Evolutionary conservation across 2,888 invertebrate species (phyloP), one percentile per base, ranked within the genome.

Genomic region (Euclidia mi): DNA sequence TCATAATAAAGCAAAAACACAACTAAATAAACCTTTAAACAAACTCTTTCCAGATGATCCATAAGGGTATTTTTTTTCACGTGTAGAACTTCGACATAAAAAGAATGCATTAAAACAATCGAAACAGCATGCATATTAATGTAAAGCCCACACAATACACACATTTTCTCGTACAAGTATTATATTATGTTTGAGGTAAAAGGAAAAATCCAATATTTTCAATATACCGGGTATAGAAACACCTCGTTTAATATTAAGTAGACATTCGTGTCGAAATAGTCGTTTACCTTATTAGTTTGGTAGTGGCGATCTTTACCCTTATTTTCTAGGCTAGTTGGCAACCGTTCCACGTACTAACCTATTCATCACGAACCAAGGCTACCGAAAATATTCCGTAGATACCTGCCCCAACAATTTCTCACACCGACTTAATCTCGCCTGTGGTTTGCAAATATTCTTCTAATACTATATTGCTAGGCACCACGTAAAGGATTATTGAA

Each of bases 291-390:
- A 46, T 45, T 49, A 49, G 43, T 28, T 34, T 18, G 41, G 53
- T 46, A 38, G 43, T 34, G 20, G 46, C 20, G 43, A 50, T 46
- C 38, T 50, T 44, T 49, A 45, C 56, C 40, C 18, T 25, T 49
- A 45, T 56, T 56, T 56, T 56, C 38, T 48, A 40, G 38, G 43
- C 12, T 56, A 45, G 28, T 82, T 79, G 71, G 76, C 65, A 79
- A 70, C 68, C 83, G 58, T 63, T 65, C 76, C 84, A 83, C 87
- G 82, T 87, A 59, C 64, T 68, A 63, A 61, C 78, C 84, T 83
- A 87, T 88, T 88, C 84, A 87, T 89, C 86, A 87, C 78, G 67
- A 61, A 60, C 64, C 77, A 68, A 82, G 82, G 77, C 76, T 75
- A 57, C 65, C 59, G 65, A 69, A 75, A 76, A 78, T 78, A 80